Evolutionary conservation across 2,113 vertebrate species (phyloP), one percentile per base, ranked within the genome.

Genomic region (Eulacestoma nigropectus): DNA sequence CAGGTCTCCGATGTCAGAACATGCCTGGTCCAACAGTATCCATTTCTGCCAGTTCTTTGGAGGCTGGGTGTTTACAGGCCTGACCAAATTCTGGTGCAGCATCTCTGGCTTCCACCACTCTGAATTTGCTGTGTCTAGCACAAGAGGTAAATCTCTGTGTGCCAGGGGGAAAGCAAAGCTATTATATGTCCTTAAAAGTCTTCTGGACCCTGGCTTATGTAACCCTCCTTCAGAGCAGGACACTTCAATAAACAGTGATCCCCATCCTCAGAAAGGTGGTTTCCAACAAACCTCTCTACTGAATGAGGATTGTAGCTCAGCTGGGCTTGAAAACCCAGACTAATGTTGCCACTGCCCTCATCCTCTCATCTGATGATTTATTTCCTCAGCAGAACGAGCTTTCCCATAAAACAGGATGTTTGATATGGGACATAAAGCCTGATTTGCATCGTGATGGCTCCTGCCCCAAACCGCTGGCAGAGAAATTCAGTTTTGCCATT

Each of bases 1-100:
- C 95, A 77, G 53, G 46, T 74, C 78, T 74, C 65, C 84, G 84
- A 68, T 87, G 73, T 91, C 79, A 87, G 79, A 96, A 82, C 76
- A 64, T 23, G 53, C 62, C 77, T 79, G 22, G 26, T 55, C 88
- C 7, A 4, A 41, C 56, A 67, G 53, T 46, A 60, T 39, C 60
- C 18, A 16, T 86, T 94, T 87, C 78, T 42, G 29, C 5, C 5
- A 1, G 42, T 50, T 41, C 82, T 92, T 84, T 80, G 57, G 56
- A 79, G 76, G 29, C 70, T 88, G 68, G 17, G 18, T 23, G 7
- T 83, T 83, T 75, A 56, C 35, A 46, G 1, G 2, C 56, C 30
- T 59, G 67, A 65, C 60, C 73, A 84, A 88, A 88, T 2, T 13
- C 85, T 91, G 88, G 27, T 10, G 8, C 47, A 44, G 68, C 63